phyloP scores from a whole-genome alignment of 2,113 vertebrate species.

The Oncorhynchus clarkii region DNA sequence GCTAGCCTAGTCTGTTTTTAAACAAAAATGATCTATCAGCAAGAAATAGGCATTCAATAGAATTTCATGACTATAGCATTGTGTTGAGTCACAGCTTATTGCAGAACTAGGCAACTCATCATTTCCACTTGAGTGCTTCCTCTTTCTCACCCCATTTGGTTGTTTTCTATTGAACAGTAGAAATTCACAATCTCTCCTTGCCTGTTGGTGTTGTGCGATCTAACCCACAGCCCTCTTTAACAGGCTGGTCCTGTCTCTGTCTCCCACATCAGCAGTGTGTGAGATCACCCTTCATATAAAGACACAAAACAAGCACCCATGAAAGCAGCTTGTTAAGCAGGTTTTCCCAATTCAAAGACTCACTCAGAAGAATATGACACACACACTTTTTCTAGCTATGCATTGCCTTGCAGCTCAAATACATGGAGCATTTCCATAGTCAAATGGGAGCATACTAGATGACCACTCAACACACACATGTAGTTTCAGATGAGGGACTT shows the following conservation, averaged over 20 bases:
- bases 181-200: background rate
- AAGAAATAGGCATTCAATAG: too few species aligned
- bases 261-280: constrained; percentile 32
- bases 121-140: background rate
- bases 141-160: background rate
- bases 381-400: background rate
- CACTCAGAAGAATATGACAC: constrained; percentile 21
- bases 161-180: background rate
- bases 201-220: constrained; percentile 2
- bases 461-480: constrained; percentile 24
- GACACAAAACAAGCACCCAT: constrained; percentile 49
- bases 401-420: too few species aligned
- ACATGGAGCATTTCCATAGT: background rate
- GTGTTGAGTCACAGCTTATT: background rate
- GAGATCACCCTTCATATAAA: constrained; percentile 48
- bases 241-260: constrained; percentile 33
- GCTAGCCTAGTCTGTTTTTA: too few species aligned
- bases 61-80: too few species aligned
- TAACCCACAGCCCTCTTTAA: constrained; percentile 12
- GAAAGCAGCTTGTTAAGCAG: constrained; percentile 59
- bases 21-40: too few species aligned
- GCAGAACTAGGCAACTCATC: background rate
- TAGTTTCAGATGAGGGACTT: constrained; percentile 36
- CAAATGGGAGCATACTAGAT: background rate
- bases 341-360: constrained; percentile 51